Conservation (phyloP, 2,113 vertebrate species). For the Ahaetulla prasina region DNA sequence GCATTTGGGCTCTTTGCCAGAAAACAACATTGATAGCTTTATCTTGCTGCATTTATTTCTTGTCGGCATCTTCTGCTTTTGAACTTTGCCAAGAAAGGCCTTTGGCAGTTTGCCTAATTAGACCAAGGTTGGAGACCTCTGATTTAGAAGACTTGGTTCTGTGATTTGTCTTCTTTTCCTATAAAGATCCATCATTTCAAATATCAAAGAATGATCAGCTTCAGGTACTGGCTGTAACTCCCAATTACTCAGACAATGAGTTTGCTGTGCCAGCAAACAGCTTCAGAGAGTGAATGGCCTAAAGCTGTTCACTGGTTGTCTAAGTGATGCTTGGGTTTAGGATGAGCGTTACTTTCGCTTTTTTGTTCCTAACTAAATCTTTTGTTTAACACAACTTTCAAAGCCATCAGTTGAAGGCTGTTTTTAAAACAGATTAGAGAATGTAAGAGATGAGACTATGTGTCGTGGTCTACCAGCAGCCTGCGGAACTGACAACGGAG, state of each 20-base stretch:
- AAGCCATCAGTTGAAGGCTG: not conserved
- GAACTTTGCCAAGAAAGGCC: too few relatives aligned
- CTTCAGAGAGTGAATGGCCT: not conserved
- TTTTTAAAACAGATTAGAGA: not conserved
- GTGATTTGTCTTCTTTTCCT: constrained; percentile 35
- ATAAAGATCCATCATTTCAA: not conserved
- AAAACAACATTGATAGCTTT: too few relatives aligned
- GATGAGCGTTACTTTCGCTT: too few relatives aligned
- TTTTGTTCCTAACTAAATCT: not conserved
- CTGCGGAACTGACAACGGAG: too few relatives aligned
- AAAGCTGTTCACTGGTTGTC: not conserved
- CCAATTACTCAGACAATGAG: not conserved
- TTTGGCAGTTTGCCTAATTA: too few relatives aligned
- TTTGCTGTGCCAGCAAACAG: not conserved
- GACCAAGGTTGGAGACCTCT: too few relatives aligned
- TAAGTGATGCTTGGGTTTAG: not conserved
- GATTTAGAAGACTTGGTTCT: not conserved
- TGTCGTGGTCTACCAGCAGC: too few relatives aligned
- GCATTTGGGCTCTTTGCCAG: too few relatives aligned
- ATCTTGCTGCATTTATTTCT: too few relatives aligned
- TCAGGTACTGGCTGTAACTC: too few relatives aligned
- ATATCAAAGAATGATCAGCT: not conserved
- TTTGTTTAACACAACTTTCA: not conserved
- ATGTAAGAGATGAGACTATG: not conserved
- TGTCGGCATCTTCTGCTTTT: too few relatives aligned